These are phyloP conservation scores for Neodiprion virginianus DNA, from an alignment of 1,140 invertebrate species.

Conservation along the genomic window DNA sequence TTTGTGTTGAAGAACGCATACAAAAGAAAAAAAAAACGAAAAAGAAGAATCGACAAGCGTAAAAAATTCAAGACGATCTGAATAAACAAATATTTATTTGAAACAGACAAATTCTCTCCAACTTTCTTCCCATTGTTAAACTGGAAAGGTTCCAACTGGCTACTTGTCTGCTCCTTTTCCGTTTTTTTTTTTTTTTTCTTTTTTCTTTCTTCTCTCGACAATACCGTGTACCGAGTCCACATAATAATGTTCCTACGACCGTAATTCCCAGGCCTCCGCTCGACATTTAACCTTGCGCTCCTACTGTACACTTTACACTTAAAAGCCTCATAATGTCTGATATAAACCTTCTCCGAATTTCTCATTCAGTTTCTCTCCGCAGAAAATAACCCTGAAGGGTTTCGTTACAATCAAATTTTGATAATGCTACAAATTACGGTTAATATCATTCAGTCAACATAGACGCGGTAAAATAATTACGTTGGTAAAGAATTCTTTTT, in stretches of 20 bases:
- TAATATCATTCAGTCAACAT: too few relatives aligned
- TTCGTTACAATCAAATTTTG: too few relatives aligned
- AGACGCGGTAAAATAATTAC: too few relatives aligned
- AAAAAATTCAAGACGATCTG: background rate
- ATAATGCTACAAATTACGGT: too few relatives aligned
- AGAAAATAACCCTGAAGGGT: too few relatives aligned
- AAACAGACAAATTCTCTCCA: background rate
- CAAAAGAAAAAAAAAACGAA: background rate
- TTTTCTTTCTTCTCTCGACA: background rate
- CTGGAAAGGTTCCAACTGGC: too few relatives aligned
- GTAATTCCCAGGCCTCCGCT: background rate
- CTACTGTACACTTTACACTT: background rate
- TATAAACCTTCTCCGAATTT: too few relatives aligned
- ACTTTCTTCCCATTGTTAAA: background rate
- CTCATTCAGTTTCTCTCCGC: too few relatives aligned
- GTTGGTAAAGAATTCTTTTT: too few relatives aligned
- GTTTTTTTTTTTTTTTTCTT: background rate
- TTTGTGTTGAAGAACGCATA: background rate
- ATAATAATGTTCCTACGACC: background rate
- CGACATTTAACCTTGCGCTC: constrained; percentile 4
- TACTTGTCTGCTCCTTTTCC: background rate
- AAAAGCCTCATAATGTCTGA: too few relatives aligned
- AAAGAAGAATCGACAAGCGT: background rate
- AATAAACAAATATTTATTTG: background rate
- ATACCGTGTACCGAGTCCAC: too few relatives aligned